Conservation (phyloP, 2,113 vertebrate species). For the Austrofundulus limnaeus region DNA sequence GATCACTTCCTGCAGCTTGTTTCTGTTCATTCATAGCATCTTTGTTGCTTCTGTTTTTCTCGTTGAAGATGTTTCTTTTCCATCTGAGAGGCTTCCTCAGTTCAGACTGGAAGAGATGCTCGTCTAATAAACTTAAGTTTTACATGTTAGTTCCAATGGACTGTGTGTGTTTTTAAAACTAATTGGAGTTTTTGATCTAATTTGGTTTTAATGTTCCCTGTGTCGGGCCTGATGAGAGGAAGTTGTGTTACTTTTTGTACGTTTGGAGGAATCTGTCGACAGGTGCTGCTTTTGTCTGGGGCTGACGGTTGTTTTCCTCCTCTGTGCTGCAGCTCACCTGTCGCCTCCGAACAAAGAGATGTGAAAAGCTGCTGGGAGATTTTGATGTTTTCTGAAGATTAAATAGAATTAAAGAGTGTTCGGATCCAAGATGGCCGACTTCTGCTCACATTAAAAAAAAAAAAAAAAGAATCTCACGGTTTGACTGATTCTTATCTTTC, state of each 20-base stretch:
- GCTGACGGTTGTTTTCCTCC: background rate
- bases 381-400: background rate
- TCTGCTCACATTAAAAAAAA: background rate
- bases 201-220: no score
- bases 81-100: no score
- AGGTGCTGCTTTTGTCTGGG: background rate
- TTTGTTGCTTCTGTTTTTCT: no score
- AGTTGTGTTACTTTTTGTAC: background rate
- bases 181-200: no score
- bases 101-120: no score
- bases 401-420: background rate
- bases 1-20: no score
- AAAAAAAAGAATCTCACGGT: background rate
- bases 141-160: no score
- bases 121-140: no score
- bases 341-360: background rate
- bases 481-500: constrained; percentile 44
- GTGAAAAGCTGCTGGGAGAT: background rate
- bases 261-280: background rate
- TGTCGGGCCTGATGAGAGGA: background rate
- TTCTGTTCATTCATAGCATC: no score
- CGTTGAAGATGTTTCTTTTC: no score
- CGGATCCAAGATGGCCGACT: background rate
- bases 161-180: no score
- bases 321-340: background rate